These are phyloP conservation scores for Chaenodraco wilsoni DNA, from an alignment of 2,797 vertebrate species.

Conservation along the genomic window DNA sequence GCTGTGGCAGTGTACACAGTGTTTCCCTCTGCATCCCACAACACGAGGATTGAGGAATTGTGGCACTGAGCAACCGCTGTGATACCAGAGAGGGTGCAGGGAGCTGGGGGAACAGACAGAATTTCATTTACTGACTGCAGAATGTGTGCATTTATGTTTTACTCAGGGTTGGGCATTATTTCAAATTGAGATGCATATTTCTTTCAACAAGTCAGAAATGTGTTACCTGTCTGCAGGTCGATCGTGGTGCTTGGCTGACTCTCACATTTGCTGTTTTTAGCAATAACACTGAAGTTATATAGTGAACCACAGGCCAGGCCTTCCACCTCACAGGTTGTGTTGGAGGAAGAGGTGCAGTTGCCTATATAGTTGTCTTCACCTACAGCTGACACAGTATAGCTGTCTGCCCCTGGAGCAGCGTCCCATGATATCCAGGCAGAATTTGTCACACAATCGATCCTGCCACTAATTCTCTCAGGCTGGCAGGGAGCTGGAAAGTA, in stretches of 20 bases:
- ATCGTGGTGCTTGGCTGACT: slow-evolving; percentile 69
- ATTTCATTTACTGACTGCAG: neutral
- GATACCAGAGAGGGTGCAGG: slow-evolving; percentile 74
- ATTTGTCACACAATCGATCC: slow-evolving; percentile 76
- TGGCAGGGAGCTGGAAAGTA: slow-evolving; percentile 77
- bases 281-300: slow-evolving; percentile 75
- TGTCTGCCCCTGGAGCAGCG: slow-evolving; percentile 45
- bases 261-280: slow-evolving; percentile 67
- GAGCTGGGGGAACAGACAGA: slow-evolving; percentile 58
- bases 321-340: slow-evolving; percentile 74
- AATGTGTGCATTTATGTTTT: neutral
- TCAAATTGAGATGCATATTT: neutral
- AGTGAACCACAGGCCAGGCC: slow-evolving; percentile 76
- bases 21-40: slow-evolving; percentile 62
- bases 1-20: slow-evolving; percentile 70
- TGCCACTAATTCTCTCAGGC: slow-evolving; percentile 66
- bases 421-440: slow-evolving; percentile 79
- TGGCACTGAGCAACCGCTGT: slow-evolving; percentile 69
- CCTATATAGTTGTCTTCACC: slow-evolving; percentile 40
- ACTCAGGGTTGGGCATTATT: neutral
- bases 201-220: neutral
- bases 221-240: slow-evolving; percentile 71
- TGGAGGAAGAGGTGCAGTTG: slow-evolving; percentile 71
- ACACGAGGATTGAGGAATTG: slow-evolving; percentile 70
- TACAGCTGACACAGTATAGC: slow-evolving; percentile 70